Percentiles rank a stretch among this genome's conserved stretches.
These are phyloP conservation scores for Rhinolophus ferrumequinum DNA, from an alignment of 2,113 vertebrate genomes.

Conservation along the genomic window DNA sequence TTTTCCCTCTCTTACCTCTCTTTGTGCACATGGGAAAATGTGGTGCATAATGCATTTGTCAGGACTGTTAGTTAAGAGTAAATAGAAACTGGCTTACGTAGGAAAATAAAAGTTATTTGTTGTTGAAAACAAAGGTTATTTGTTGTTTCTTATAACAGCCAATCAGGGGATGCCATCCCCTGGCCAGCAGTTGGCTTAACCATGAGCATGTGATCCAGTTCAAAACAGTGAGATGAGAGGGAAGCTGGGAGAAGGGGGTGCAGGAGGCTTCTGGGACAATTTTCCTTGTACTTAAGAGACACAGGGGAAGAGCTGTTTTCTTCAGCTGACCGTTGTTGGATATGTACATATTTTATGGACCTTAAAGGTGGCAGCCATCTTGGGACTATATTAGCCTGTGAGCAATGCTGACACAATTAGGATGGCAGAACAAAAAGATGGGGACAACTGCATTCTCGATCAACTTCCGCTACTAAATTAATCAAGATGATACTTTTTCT, in stretches of 20 bases:
- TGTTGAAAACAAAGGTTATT: conserved; percentile 52
- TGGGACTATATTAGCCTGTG: conserved; percentile 16
- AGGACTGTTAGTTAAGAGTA: not conserved
- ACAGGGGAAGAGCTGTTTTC: conserved; percentile 11
- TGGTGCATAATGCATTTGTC: conserved; percentile 15
- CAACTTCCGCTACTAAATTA: conserved; percentile 27
- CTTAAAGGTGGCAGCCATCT: not conserved
- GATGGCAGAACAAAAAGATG: not conserved
- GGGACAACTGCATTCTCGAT: not conserved
- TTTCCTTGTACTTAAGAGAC: conserved; percentile 15
- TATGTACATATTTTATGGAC: not conserved
- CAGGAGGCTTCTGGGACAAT: not conserved
- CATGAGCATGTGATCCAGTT: not conserved
- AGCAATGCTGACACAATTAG: not conserved
- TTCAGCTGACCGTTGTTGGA: not conserved
- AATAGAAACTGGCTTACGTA: conserved; percentile 43
- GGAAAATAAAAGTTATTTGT: conserved; percentile 51
- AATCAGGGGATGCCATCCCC: not conserved
- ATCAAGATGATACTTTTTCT: not conserved
- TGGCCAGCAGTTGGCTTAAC: not conserved
- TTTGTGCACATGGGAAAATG: not conserved
- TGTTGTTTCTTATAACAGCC: conserved; percentile 13
- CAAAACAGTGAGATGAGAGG: not conserved
- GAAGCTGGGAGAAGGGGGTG: not conserved
- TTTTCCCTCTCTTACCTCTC: not conserved